Conservation (phyloP, 2,888 invertebrate species). For the Serrognathus titanus region DNA sequence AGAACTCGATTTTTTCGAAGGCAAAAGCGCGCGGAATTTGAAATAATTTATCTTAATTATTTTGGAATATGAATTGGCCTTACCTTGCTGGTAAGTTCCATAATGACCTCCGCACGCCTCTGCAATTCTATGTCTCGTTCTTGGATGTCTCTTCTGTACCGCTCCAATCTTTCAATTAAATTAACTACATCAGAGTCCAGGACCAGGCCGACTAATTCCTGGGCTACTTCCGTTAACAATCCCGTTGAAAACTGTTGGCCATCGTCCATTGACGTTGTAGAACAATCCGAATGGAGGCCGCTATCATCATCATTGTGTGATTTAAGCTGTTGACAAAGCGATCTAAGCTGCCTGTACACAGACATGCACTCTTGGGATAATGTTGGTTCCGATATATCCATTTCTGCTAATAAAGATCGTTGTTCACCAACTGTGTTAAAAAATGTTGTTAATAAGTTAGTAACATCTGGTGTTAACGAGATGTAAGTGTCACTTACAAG, state of each 20-base stretch:
- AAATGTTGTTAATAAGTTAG: slow-evolving; percentile 1
- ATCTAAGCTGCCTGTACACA: slow-evolving; percentile 70
- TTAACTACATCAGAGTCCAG: slow-evolving; percentile 72
- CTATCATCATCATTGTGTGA: slow-evolving; percentile 72
- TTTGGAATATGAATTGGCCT: slow-evolving; percentile 22
- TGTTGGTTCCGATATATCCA: slow-evolving; percentile 71
- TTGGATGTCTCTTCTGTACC: slow-evolving; percentile 69
- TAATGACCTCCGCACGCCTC: slow-evolving; percentile 72
- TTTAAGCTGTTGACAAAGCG: slow-evolving; percentile 70
- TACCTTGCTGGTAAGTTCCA: slow-evolving; percentile 78
- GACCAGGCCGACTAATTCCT: slow-evolving; percentile 70
- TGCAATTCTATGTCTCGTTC: slow-evolving; percentile 79
- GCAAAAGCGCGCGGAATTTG: too few species aligned
- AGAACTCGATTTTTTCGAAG: too few species aligned
- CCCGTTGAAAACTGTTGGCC: slow-evolving; percentile 47
- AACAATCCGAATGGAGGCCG: slow-evolving; percentile 67
- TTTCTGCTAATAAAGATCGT: slow-evolving; percentile 83
- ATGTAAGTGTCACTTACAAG: neutral
- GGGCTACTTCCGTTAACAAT: slow-evolving; percentile 61
- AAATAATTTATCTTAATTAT: too few species aligned
- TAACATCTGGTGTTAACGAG: neutral
- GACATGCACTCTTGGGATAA: slow-evolving; percentile 62
- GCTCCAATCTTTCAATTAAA: slow-evolving; percentile 73
- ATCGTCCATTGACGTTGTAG: slow-evolving; percentile 60
- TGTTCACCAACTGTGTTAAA: slow-evolving; percentile 42